These are phyloP conservation scores for Lutjanus erythropterus DNA, from an alignment of 2,113 vertebrate species.

Conservation along the genomic window DNA sequence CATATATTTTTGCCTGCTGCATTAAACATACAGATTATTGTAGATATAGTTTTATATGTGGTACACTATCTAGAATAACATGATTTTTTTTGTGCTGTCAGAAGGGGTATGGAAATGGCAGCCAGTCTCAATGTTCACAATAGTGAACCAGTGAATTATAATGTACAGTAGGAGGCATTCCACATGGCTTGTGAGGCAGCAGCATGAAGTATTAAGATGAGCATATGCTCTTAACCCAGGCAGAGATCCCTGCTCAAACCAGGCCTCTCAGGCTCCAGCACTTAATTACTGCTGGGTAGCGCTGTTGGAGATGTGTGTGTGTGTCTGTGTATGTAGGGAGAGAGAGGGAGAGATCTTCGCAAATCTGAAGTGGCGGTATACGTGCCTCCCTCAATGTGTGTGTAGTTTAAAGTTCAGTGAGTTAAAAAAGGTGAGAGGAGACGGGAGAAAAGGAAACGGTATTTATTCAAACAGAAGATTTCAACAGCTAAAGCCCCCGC, in stretches of 20 bases:
- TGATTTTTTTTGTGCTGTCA: neutral
- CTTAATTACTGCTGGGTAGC: slow-evolving; percentile 52
- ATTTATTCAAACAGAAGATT: slow-evolving; percentile 16
- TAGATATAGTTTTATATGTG: neutral
- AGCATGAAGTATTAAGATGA: slow-evolving; percentile 38
- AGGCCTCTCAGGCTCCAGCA: slow-evolving; percentile 26
- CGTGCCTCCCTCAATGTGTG: neutral
- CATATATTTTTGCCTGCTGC: neutral
- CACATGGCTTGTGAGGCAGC: slow-evolving; percentile 22
- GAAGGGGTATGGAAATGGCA: neutral
- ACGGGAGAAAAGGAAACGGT: slow-evolving; percentile 5
- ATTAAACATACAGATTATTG: slow-evolving; percentile 34
- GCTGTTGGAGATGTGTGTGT: slow-evolving; percentile 27
- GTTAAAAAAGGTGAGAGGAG: slow-evolving; percentile 14
- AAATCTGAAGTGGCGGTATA: slow-evolving; percentile 13
- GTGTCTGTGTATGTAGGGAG: neutral
- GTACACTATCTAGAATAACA: neutral
- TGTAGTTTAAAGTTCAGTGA: slow-evolving; percentile 16
- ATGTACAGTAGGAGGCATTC: slow-evolving; percentile 16
- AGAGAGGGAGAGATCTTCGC: neutral
- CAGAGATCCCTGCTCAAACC: slow-evolving; percentile 40
- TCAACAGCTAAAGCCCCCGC: neutral
- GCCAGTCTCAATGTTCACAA: neutral
- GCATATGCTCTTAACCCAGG: slow-evolving; percentile 43
- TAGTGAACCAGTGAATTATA: slow-evolving; percentile 20